A percentile compares a stretch with the other conserved stretches of the same genome.
Conservation (phyloP, 2,113 vertebrate genomes). For the Phrynosoma platyrhinos region DNA sequence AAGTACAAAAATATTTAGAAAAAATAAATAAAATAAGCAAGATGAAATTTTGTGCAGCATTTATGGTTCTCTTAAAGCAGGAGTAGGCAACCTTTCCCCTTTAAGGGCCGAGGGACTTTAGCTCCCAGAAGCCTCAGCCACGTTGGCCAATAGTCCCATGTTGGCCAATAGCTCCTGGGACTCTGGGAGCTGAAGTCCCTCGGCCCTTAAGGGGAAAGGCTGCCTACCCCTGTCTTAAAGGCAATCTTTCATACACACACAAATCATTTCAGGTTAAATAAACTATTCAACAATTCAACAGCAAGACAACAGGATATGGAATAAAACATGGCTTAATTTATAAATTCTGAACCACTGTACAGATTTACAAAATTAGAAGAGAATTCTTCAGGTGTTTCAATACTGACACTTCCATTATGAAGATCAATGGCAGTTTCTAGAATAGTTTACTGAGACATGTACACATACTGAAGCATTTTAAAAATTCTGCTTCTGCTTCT, state of each 20-base stretch:
- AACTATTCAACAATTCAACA: background rate
- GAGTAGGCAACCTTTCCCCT: no score
- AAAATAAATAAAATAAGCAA: background rate
- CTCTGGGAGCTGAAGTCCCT: no score
- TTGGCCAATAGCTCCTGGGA: no score
- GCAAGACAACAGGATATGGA: background rate
- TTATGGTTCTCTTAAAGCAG: no score
- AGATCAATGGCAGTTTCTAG: slow-evolving; percentile 7
- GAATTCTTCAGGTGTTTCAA: background rate
- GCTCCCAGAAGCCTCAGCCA: no score
- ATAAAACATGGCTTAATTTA: background rate
- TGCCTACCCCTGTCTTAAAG: no score
- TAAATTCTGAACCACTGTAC: background rate
- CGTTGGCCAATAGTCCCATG: no score
- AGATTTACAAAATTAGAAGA: background rate
- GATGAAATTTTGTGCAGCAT: background rate
- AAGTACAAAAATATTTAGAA: background rate
- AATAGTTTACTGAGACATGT: background rate
- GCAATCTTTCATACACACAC: background rate
- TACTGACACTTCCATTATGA: slow-evolving; percentile 4
- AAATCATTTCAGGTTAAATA: background rate
- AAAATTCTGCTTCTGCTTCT: slow-evolving; percentile 22
- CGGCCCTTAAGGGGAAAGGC: no score
- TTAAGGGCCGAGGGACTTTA: no score
- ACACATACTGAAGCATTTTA: background rate